Evolutionary conservation across 2,888 invertebrate species (phyloP).

Genomic region (Agrochola litura): DNA sequence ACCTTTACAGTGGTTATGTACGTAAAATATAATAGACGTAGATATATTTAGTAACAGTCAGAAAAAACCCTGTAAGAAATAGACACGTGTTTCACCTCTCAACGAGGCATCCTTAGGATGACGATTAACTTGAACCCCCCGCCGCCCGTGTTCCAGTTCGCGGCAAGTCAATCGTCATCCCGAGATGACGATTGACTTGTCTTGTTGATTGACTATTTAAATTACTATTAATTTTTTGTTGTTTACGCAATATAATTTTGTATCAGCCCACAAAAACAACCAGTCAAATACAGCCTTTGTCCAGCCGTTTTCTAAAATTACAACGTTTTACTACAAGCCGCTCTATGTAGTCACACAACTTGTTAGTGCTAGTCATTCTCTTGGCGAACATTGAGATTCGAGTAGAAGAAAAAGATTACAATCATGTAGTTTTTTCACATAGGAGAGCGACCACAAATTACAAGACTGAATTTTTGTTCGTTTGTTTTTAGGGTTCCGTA

Average conservation of each 20-base stretch:
- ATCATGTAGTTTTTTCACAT: conserved; percentile 26
- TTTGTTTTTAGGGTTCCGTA: background rate
- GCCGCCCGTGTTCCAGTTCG: no score
- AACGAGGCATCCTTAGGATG: no score
- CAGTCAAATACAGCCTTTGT: conserved; percentile 14
- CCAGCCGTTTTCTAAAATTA: conserved; percentile 32
- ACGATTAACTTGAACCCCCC: no score
- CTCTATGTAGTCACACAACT: conserved; percentile 40
- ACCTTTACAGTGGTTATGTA: no score
- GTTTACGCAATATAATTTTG: conserved; percentile 23
- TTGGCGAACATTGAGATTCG: conserved; percentile 54
- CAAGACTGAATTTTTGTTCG: background rate
- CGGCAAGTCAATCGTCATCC: no score
- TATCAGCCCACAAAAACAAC: conserved; percentile 29
- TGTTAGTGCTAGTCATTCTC: conserved; percentile 32
- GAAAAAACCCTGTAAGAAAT: no score
- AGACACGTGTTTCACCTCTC: no score
- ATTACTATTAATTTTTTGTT: no score
- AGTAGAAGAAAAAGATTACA: conserved; percentile 47
- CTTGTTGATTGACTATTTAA: no score
- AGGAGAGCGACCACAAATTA: conserved; percentile 32
- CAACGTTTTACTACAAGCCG: conserved; percentile 54
- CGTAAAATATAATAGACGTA: no score
- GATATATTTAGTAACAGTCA: no score
- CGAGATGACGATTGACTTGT: no score